phyloP scores from a whole-genome alignment of 2,888 invertebrate genomes.

The Ochlodes sylvanus region DNA sequence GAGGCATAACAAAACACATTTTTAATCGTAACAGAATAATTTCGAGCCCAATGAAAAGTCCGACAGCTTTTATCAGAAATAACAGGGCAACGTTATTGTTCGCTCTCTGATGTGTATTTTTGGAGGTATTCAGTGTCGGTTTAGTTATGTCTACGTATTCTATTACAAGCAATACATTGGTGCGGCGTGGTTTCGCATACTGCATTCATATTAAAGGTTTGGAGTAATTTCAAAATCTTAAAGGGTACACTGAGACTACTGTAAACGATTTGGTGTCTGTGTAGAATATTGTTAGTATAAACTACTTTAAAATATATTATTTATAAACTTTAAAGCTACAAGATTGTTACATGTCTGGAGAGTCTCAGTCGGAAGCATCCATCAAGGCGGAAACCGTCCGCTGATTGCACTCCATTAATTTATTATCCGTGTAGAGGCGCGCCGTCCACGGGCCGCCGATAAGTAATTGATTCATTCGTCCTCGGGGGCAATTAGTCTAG shows the following conservation, averaged over 20 bases:
- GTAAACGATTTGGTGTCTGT: too few relatives aligned
- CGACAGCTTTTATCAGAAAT: constrained; percentile 14
- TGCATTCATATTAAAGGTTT: too few relatives aligned
- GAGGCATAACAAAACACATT: constrained; percentile 26
- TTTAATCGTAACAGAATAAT: constrained; percentile 25
- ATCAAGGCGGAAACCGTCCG: background rate
- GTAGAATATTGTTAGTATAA: too few relatives aligned
- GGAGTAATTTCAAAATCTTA: too few relatives aligned
- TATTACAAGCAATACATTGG: too few relatives aligned
- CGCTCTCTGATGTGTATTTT: background rate
- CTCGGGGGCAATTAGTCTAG: constrained; percentile 14
- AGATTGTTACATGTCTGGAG: too few relatives aligned
- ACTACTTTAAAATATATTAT: too few relatives aligned
- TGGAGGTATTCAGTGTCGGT: background rate
- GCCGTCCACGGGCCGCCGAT: background rate
- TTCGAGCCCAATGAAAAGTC: constrained; percentile 7
- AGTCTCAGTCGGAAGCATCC: background rate
- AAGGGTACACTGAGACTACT: too few relatives aligned
- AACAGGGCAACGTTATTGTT: background rate
- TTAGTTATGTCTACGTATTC: background rate
- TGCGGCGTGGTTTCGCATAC: too few relatives aligned
- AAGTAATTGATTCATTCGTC: constrained; percentile 27
- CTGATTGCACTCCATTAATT: constrained; percentile 11
- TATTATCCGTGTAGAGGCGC: too few relatives aligned
- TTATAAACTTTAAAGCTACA: too few relatives aligned